Evolutionary conservation across 2,113 vertebrate genomes (phyloP).

Genomic region (Nematolebias whitei): DNA sequence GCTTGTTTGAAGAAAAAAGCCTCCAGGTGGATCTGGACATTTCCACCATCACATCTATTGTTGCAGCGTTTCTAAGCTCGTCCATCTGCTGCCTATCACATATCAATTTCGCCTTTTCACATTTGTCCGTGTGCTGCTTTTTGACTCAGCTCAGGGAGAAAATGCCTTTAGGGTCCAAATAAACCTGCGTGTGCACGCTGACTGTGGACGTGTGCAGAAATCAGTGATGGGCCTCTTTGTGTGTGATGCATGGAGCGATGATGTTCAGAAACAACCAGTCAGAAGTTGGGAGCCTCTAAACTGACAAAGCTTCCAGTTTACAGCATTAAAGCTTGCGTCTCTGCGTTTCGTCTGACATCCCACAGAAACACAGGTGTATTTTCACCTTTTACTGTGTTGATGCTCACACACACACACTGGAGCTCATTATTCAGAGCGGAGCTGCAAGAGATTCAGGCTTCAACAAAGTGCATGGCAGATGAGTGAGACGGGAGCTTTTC

Average conservation of each 20-base stretch:
- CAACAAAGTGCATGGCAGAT: conserved; percentile 54
- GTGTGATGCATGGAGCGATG: not conserved
- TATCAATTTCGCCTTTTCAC: not conserved
- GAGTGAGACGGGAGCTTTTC: conserved; percentile 16
- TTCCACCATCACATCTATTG: too few species aligned
- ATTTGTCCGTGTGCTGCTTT: too few species aligned
- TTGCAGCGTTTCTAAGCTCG: too few species aligned
- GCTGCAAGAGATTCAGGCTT: conserved; percentile 4
- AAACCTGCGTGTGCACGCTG: conserved; percentile 17
- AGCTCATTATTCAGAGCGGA: conserved; percentile 5
- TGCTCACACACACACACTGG: not conserved
- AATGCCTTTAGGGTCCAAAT: conserved; percentile 25
- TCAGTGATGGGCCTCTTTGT: not conserved
- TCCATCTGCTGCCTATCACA: not conserved
- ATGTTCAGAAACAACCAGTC: conserved; percentile 3
- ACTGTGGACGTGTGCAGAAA: conserved; percentile 22
- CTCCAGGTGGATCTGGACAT: too few species aligned
- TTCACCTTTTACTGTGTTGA: not conserved
- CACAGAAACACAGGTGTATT: conserved; percentile 2
- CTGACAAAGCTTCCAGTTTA: not conserved
- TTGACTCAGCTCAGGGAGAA: not conserved
- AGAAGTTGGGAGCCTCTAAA: too few species aligned
- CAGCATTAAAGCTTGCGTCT: not conserved
- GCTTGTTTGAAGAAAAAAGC: too few species aligned
- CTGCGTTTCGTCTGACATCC: not conserved